Conservation (phyloP, 2,797 vertebrate genomes). For the Arrhamphus sclerolepis region DNA sequence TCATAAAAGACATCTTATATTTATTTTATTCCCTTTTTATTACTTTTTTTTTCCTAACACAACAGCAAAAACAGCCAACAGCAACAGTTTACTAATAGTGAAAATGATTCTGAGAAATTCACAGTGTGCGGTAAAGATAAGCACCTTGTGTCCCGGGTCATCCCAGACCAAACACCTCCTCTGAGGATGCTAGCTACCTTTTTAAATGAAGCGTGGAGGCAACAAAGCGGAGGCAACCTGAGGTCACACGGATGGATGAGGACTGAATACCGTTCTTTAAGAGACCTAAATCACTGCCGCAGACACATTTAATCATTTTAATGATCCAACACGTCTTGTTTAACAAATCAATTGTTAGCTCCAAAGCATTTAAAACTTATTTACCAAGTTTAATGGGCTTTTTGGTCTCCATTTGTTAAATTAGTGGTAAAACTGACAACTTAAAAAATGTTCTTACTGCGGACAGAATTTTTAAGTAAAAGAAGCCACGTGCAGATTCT, state of each 20-base stretch:
- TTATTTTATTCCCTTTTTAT: no score
- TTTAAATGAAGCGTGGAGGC: conserved; percentile 21
- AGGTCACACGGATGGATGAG: conserved; percentile 16
- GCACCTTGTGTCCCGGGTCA: conserved; percentile 42
- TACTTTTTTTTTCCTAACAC: not conserved
- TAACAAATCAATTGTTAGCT: no score
- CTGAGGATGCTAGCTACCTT: not conserved
- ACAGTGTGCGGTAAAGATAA: conserved; percentile 46
- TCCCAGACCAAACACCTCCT: conserved; percentile 25
- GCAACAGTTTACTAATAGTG: conserved; percentile 35
- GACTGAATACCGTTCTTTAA: conserved; percentile 17
- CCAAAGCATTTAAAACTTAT: no score
- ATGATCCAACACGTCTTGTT: not conserved
- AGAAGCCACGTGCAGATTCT: not conserved
- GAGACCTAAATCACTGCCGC: conserved; percentile 1
- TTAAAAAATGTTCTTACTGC: conserved; percentile 9
- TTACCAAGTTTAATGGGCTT: not conserved
- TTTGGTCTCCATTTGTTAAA: not conserved
- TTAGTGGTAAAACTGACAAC: not conserved
- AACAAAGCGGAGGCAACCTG: conserved; percentile 1
- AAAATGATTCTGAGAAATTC: conserved; percentile 26
- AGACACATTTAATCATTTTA: not conserved
- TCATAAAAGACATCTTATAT: no score
- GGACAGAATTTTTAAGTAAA: conserved; percentile 17
- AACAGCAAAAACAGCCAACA: conserved; percentile 26